phyloP scores from a whole-genome alignment of 2,888 invertebrate genomes.

The Stenchaetothrips biformis region DNA sequence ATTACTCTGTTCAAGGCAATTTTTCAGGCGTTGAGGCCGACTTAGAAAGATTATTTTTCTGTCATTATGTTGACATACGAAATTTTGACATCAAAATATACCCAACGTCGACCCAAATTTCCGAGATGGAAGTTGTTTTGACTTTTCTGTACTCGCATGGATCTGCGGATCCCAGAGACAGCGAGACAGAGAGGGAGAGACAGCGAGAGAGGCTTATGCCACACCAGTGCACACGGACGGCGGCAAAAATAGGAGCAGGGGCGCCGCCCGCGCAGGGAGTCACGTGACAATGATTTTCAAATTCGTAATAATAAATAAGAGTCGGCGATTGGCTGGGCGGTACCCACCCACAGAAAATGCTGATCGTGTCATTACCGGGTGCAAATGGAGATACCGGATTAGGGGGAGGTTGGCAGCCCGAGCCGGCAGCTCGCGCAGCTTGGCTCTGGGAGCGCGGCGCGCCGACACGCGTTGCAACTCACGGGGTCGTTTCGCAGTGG shows the following conservation, averaged over 20 bases:
- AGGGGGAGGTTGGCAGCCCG: neutral
- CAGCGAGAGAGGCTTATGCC: too few species aligned
- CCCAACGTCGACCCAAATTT: too few species aligned
- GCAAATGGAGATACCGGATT: conserved; percentile 3
- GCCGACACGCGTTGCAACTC: neutral
- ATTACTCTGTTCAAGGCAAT: too few species aligned
- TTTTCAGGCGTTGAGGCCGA: too few species aligned
- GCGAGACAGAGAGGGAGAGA: too few species aligned
- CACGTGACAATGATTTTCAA: neutral
- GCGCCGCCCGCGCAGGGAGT: neutral
- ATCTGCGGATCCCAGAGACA: too few species aligned
- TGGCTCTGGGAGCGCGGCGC: neutral
- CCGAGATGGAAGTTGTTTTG: too few species aligned
- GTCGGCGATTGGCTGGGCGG: neutral
- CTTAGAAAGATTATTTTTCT: too few species aligned
- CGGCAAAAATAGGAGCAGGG: neutral
- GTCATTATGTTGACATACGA: too few species aligned
- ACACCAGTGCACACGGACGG: too few species aligned
- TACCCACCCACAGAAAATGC: neutral
- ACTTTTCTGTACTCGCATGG: too few species aligned
- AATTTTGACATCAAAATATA: too few species aligned
- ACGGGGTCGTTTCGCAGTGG: neutral
- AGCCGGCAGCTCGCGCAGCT: neutral
- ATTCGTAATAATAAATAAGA: neutral
- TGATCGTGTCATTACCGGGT: conserved; percentile 9